Base-by-base conservation (phyloP, 1,140 invertebrate genomes). In the Orius insidiosus region DNA sequence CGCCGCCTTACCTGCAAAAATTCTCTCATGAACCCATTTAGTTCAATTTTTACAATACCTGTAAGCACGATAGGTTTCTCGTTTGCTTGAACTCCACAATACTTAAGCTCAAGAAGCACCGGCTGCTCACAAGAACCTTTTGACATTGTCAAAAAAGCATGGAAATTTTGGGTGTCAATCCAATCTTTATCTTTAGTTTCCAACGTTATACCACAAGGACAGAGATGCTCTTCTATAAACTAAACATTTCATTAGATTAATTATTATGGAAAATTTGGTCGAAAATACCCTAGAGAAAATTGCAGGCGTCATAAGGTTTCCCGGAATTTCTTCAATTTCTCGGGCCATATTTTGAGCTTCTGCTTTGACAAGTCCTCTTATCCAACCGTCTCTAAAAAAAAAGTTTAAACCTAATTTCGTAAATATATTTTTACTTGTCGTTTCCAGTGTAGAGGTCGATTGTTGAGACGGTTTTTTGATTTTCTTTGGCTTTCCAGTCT, bases 291-390 rank as follows among this genome's bases (percentile, higher is more conserved):
- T 59, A 10, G 68, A 67, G 60, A 76, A 78, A 5, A 61, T 65
- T 3, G 67, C 70, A 1, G 89, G 89, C 2, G 87, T 92, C 67
- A 93, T 75, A 46, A 76, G 59, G 65, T 94, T 95, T 0, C 83
- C 74, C 1, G 89, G 87, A 9, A 77, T 76, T 59, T 93, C 87
- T 56, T 75, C 76, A 2, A 93, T 60, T 51, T 63, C 67, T 13
- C 87, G 63, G 1, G 85, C 83, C 57, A 87, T 67, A 60, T 93
- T 92, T 64, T 94, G 89, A 0, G 81, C 78, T 44, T 82, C 70
- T 0, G 82, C 83, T 60, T 85, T 76, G 3, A 76, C 66, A 15
- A 65, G 52, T 1, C 88, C 88, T 55, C 68, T 56, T n/a, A 66
- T 65, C 85, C 85, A 93, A 24, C 45, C 33, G 13, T 46, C 45